Evolutionary conservation across 2,797 vertebrate genomes (phyloP).

Genomic region (Hyperoplus immaculatus): DNA sequence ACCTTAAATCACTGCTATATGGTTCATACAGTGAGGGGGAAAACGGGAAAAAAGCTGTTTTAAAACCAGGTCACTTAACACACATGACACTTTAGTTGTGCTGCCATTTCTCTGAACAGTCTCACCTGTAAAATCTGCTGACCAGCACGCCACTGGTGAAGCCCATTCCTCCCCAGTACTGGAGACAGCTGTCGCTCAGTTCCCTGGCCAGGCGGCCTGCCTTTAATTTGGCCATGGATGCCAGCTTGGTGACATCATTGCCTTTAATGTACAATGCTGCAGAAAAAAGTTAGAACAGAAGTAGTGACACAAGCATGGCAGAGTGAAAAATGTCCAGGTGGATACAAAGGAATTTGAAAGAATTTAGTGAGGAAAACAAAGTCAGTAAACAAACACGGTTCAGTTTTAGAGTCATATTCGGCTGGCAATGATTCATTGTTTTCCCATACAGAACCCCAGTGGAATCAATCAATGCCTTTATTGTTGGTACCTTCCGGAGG

Average conservation of each 20-base stretch:
- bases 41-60: not conserved
- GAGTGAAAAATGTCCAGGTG: not conserved
- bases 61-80: not conserved
- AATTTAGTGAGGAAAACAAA: not conserved
- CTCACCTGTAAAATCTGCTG: slow-evolving; percentile 92
- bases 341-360: not conserved
- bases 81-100: not conserved
- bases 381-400: slow-evolving; percentile 6
- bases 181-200: slow-evolving; percentile 89
- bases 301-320: not conserved
- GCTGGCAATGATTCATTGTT: not conserved
- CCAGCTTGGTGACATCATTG: slow-evolving; percentile 90
- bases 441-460: not conserved
- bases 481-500: slow-evolving; percentile 9
- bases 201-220: slow-evolving; percentile 87
- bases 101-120: too few species aligned
- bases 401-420: slow-evolving; percentile 10
- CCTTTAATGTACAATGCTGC: slow-evolving; percentile 89
- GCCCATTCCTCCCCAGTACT: slow-evolving; percentile 95
- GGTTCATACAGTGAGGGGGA: not conserved
- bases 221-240: slow-evolving; percentile 93
- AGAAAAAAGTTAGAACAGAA: slow-evolving; percentile 4
- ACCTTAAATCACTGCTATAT: not conserved
- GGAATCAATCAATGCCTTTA: slow-evolving; percentile 18
- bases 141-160: slow-evolving; percentile 90